Evolutionary conservation across 2,113 vertebrate species (phyloP).

Genomic region (Chionis minor): DNA sequence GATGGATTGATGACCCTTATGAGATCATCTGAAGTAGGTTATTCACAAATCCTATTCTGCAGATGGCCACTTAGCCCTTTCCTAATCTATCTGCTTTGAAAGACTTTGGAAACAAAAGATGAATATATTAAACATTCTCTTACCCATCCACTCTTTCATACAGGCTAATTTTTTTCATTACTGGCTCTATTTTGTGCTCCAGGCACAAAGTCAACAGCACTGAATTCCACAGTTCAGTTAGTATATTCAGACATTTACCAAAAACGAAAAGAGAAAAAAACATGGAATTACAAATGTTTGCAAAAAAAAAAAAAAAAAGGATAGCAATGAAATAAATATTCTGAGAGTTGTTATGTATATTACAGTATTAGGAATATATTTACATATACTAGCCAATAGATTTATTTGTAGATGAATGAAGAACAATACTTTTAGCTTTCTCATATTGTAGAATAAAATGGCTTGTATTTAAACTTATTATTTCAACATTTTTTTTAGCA

Average conservation of each 20-base stretch:
- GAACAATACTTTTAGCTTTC: not conserved
- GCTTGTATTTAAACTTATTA: not conserved
- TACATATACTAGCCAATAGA: not conserved
- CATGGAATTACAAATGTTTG: not conserved
- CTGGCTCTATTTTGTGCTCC: not conserved
- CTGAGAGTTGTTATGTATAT: not conserved
- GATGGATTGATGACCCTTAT: not conserved
- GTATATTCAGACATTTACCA: slow-evolving; percentile 17
- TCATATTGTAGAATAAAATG: not conserved
- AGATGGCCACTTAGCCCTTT: not conserved
- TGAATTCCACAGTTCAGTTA: slow-evolving; percentile 58
- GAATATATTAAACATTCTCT: not conserved
- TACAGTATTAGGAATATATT: not conserved
- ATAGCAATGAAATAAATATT: slow-evolving; percentile 1
- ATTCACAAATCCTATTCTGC: slow-evolving; percentile 25
- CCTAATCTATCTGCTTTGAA: slow-evolving; percentile 18
- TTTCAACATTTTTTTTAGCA: slow-evolving; percentile 9
- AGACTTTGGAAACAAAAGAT: not conserved
- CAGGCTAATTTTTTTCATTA: not conserved
- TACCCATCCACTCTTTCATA: not conserved
- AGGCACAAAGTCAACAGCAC: not conserved
- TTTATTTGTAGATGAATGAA: not conserved
- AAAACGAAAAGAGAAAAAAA: slow-evolving; percentile 13
- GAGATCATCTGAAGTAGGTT: not conserved
- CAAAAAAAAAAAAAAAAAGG: not conserved